Base-by-base conservation (phyloP, 2,113 vertebrate species). In the Scomber japonicus region DNA sequence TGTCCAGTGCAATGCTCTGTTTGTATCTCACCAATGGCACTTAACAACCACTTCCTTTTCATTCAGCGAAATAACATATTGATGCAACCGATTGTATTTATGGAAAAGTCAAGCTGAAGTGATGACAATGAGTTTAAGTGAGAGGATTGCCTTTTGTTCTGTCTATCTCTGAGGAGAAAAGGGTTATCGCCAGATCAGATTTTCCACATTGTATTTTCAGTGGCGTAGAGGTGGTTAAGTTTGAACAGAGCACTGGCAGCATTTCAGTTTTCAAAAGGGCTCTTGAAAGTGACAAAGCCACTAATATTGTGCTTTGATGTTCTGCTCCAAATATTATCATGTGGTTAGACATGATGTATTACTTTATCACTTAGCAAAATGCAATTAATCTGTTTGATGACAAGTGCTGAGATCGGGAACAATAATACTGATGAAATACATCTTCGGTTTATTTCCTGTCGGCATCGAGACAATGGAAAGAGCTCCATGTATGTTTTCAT, bases 101-200 rank as follows among this genome's bases (percentile, higher is more conserved):
- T 54, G 4, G 95, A 40, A 91, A 91, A 91, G 87, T 83, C 89
- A 85, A 92, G 86, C 75, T 62, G 74, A 78, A 79, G 59, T 73
- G 91, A 90, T 95, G 94, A 95, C 92, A 94, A 76, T 62, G 81
- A 70, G 44, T 54, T 82, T 89, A 80, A 89, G 88, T 91, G 77
- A 68, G 40, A 64, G 74, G 82, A 62, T 74, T 85, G 83, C 44
- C 84, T 88, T 92, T 94, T 96, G 93, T 93, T 91, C 87, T 55
- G 79, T 48, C 51, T 68, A 35, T 80, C 71, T 89, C 80, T 62
- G 56, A 62, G 78, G 88, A 91, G 90, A 93, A 51, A 62, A 0
- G 84, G 81, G 78, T 90, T 88, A 53, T 87, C 90, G 91, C 92
- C 70, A 17, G 71, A 80, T 88, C 62, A 1, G 56, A 89, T 89